Evolutionary conservation across 1,140 invertebrate genomes (phyloP), one percentile per base, ranked within the genome.

Genomic region (Drosophila sp.): DNA sequence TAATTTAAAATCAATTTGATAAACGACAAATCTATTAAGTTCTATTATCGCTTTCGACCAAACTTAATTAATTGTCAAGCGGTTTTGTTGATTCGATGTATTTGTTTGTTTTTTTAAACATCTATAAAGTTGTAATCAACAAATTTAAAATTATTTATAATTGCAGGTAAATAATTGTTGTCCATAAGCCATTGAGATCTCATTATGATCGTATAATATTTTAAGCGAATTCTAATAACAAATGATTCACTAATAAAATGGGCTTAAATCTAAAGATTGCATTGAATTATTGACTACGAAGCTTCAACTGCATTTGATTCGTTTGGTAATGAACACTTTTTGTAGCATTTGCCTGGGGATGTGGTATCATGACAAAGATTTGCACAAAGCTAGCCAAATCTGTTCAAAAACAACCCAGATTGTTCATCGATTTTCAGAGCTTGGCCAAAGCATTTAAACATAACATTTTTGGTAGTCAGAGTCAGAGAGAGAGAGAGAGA

Each of bases 361-460:
- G 43, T 25, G 36, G 36, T 61, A 43, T 67, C 54, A 59, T 34
- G 34, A 32, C 13, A 40, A 45, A 61, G 36, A 59, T 51, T 69
- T 69, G 36, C 34, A 50, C 54, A 58, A 67, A 43, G 7, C 48
- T 51, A 27, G 4, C 38, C 13, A 53, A 58, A 48, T 40, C 51
- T 38, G 16, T 4, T 46, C 45, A 43, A 7, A 41, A 34, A 5
- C 18, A 57, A 57, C 14, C 7, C 16, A 16, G 14, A 11, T 36
- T 0, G 8, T 32, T 7, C 7, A 58, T 32, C 21, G 32, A 48
- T 45, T 38, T 34, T 14, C 43, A 25, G 43, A 64, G 75, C 9
- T 16, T 43, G 36, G 71, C 43, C 75, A 53, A 61, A 78, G 81
- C 58, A 56, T 43, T 79, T 73, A 56, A 83, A 73, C 50, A 72